Conservation (phyloP, 2,888 invertebrate species). For the Eudasyphora cyanicolor region DNA sequence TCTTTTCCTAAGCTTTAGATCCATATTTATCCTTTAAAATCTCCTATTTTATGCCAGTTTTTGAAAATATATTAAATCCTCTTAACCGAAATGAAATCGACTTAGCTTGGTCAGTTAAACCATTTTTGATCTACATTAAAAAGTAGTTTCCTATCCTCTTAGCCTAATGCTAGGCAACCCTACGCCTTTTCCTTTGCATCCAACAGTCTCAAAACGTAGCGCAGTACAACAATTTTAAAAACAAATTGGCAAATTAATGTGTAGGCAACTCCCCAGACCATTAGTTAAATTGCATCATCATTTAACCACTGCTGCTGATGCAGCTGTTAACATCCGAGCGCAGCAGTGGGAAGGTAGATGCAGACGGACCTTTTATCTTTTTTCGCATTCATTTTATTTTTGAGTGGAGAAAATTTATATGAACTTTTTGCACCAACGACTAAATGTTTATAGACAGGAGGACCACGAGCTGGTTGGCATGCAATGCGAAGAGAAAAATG, state of each 20-base stretch:
- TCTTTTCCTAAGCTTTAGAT: too few relatives aligned
- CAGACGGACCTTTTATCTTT: slow-evolving; percentile 39
- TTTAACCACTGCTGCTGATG: slow-evolving; percentile 33
- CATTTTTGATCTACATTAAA: too few relatives aligned
- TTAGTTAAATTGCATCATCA: slow-evolving; percentile 59
- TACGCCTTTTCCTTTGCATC: neutral
- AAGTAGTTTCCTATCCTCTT: neutral
- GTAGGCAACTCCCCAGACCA: slow-evolving; percentile 61
- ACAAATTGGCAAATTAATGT: slow-evolving; percentile 58
- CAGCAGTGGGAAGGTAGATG: neutral
- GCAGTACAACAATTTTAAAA: slow-evolving; percentile 34
- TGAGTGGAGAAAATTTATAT: slow-evolving; percentile 42
- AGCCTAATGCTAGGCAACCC: neutral
- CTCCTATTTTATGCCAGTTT: too few relatives aligned
- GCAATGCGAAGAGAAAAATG: too few relatives aligned
- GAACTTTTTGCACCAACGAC: slow-evolving; percentile 40
- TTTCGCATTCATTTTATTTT: slow-evolving; percentile 56
- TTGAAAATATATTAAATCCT: too few relatives aligned
- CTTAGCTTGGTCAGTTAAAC: too few relatives aligned
- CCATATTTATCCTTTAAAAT: too few relatives aligned
- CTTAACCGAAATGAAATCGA: too few relatives aligned
- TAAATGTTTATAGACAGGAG: slow-evolving; percentile 34
- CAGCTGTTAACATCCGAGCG: slow-evolving; percentile 49
- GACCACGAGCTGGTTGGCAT: neutral
- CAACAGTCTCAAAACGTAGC: neutral